Percentiles rank a stretch among this genome's conserved stretches.
These are phyloP conservation scores for Lithophane semibrunnea DNA, from an alignment of 2,888 invertebrate genomes.

Conservation along the genomic window DNA sequence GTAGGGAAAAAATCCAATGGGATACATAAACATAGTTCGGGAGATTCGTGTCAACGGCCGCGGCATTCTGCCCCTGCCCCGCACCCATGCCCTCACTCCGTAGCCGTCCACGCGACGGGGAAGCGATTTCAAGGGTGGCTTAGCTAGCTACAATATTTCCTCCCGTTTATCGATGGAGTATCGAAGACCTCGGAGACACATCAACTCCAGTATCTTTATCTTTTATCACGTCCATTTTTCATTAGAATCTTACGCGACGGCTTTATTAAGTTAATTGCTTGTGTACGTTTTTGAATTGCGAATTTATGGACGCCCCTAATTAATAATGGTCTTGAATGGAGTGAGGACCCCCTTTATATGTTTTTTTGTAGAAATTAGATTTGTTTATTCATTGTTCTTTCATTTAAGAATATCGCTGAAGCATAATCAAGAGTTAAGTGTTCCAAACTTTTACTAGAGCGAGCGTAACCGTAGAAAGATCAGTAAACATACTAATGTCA, in stretches of 20 bases:
- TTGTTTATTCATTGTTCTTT: conserved; percentile 8
- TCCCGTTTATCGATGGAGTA: conserved; percentile 82
- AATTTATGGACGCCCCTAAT: conserved; percentile 63
- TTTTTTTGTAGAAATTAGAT: conserved; percentile 40
- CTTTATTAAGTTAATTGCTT: conserved; percentile 77
- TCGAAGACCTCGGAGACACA: conserved; percentile 83
- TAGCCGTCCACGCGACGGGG: conserved; percentile 76
- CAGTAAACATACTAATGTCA: not conserved
- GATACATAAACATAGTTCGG: conserved; percentile 86
- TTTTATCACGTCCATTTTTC: conserved; percentile 80
- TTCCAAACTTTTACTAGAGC: too few species aligned
- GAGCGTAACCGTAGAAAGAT: not conserved
- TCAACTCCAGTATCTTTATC: conserved; percentile 82
- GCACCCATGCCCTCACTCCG: conserved; percentile 67
- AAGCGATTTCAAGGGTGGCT: conserved; percentile 86
- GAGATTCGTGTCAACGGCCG: conserved; percentile 89
- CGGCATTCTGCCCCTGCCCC: conserved; percentile 77
- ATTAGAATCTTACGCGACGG: conserved; percentile 74
- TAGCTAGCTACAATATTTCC: conserved; percentile 80
- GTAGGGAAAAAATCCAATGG: conserved; percentile 85
- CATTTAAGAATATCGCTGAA: not conserved
- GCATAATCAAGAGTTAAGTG: not conserved
- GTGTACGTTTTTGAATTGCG: conserved; percentile 62
- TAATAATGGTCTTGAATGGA: conserved; percentile 47
- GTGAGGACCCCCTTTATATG: conserved; percentile 37